A percentile compares a stretch with the other conserved stretches of the same genome.
These are phyloP conservation scores for Microcebus ravelobensis DNA, from an alignment of 2,113 vertebrate species.

Conservation along the genomic window DNA sequence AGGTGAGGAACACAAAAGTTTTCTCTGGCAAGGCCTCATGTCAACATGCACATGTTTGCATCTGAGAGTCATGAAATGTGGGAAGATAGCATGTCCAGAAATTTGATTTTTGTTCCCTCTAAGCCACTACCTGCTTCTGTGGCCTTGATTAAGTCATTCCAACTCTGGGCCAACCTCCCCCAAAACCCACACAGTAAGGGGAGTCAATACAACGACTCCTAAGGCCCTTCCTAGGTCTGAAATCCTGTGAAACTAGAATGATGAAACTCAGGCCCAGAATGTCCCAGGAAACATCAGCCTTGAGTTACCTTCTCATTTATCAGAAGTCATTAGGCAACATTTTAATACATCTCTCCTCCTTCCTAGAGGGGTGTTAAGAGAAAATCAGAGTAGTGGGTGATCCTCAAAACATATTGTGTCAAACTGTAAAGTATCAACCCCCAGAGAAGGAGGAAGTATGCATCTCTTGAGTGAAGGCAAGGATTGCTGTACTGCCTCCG, in stretches of 20 bases:
- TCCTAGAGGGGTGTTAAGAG: neutral
- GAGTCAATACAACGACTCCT: neutral
- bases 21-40: neutral
- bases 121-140: neutral
- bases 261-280: neutral
- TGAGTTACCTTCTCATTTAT: conserved; percentile 3
- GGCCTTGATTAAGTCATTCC: neutral
- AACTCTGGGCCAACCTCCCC: neutral
- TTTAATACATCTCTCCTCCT: neutral
- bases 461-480: neutral
- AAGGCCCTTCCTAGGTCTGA: neutral
- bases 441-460: neutral
- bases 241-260: neutral
- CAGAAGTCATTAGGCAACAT: neutral
- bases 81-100: neutral
- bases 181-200: neutral
- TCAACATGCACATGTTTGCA: neutral
- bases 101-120: neutral
- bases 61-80: neutral
- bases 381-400: conserved; percentile 16
- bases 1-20: neutral
- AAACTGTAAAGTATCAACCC: neutral
- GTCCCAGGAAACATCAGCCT: neutral
- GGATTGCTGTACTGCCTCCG: too few relatives aligned
- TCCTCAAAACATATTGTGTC: neutral